These are phyloP conservation scores for Zapus hudsonius DNA, from an alignment of 2,113 vertebrate species.

Conservation along the genomic window DNA sequence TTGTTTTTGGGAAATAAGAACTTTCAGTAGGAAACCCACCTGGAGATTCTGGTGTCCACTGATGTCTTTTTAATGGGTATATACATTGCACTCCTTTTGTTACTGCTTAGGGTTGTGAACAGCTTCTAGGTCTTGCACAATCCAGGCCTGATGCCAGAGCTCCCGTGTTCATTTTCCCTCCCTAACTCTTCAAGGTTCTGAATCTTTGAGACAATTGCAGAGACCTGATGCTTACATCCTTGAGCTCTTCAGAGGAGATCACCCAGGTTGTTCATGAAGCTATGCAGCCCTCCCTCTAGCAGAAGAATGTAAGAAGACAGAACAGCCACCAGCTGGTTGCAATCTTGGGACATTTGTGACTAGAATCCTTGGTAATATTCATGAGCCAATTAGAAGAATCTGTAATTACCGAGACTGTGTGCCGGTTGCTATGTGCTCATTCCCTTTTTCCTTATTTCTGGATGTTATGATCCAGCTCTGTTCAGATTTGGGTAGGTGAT, in stretches of 20 bases:
- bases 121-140: background rate
- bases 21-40: too few relatives aligned
- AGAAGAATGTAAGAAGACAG: too few relatives aligned
- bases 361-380: background rate
- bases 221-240: background rate
- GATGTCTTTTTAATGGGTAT: too few relatives aligned
- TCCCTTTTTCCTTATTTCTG: background rate
- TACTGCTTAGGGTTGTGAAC: background rate
- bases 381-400: background rate
- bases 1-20: background rate
- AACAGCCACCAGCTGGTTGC: background rate
- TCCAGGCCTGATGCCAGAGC: background rate
- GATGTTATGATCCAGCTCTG: background rate
- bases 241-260: background rate
- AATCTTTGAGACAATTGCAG: background rate
- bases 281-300: accelerated
- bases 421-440: background rate
- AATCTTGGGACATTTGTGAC: background rate
- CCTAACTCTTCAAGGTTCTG: background rate
- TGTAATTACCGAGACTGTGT: background rate
- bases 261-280: too few relatives aligned
- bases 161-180: background rate
- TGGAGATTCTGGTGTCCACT: background rate
- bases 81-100: too few relatives aligned
- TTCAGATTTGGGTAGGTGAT: background rate